Conservation (phyloP, 2,797 vertebrate species). For the Enteromius mattozi region DNA sequence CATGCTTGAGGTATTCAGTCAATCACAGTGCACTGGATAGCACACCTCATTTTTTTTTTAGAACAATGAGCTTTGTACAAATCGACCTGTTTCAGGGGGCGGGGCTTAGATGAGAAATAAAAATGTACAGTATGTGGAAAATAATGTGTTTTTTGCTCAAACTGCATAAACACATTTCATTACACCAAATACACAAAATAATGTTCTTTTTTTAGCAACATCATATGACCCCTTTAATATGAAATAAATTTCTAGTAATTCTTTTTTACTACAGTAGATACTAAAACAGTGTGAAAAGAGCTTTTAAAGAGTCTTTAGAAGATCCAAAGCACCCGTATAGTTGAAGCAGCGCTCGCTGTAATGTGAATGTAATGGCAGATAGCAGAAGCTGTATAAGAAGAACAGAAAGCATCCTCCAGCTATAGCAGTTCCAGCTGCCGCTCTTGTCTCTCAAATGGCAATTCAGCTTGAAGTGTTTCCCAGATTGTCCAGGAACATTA, state of each 20-base stretch:
- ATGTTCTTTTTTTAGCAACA: too few species aligned
- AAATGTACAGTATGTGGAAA: too few species aligned
- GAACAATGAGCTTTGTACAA: too few species aligned
- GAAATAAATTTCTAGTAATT: background rate
- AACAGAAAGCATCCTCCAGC: constrained; percentile 28
- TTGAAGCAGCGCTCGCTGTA: background rate
- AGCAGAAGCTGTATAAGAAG: background rate
- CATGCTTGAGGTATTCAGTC: too few species aligned
- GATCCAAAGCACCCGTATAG: background rate
- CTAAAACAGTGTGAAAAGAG: background rate
- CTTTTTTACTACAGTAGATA: background rate
- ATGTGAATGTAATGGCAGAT: background rate
- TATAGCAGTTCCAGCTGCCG: constrained; percentile 54
- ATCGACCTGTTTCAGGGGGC: too few species aligned
- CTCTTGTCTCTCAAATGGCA: constrained; percentile 56
- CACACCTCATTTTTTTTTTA: too few species aligned
- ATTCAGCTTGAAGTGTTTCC: constrained; percentile 59
- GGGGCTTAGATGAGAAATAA: too few species aligned
- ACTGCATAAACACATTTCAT: too few species aligned
- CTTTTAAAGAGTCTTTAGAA: background rate
- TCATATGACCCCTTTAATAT: background rate
- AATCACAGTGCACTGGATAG: too few species aligned
- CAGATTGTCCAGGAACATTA: constrained; percentile 64
- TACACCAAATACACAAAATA: too few species aligned
- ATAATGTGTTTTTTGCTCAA: too few species aligned